phyloP scores from a whole-genome alignment of 2,888 invertebrate genomes.

The Sturmia bella region DNA sequence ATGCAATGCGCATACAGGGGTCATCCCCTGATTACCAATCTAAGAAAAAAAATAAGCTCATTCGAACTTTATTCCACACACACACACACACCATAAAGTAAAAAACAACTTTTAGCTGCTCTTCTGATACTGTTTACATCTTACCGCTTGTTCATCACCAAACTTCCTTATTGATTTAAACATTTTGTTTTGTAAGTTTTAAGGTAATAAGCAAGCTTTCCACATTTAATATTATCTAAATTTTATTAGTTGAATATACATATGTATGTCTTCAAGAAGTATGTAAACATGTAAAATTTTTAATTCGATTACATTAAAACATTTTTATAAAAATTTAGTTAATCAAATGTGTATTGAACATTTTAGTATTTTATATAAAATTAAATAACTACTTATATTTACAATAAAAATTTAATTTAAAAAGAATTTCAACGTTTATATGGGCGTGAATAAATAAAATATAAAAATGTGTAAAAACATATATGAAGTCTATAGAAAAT shows the following conservation, averaged over 20 bases:
- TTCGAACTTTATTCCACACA: too few relatives aligned
- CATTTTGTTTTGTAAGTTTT: too few relatives aligned
- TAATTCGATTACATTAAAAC: conserved; percentile 44
- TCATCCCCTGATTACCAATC: too few relatives aligned
- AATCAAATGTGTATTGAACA: conserved; percentile 36
- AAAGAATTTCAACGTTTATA: conserved; percentile 27
- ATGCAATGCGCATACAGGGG: too few relatives aligned
- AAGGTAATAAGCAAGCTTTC: background rate
- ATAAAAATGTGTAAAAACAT: background rate
- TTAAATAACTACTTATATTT: conserved; percentile 42
- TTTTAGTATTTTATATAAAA: conserved; percentile 44
- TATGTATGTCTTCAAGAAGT: background rate
- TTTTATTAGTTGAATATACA: conserved; percentile 52
- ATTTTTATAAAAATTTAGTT: conserved; percentile 42
- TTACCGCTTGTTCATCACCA: too few relatives aligned
- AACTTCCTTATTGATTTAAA: too few relatives aligned
- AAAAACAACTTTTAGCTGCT: too few relatives aligned
- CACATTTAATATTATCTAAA: conserved; percentile 58
- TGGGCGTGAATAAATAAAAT: conserved; percentile 30
- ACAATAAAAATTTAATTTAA: conserved; percentile 36
- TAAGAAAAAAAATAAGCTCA: too few relatives aligned
- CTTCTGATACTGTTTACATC: too few relatives aligned
- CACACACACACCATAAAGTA: too few relatives aligned
- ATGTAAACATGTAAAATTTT: conserved; percentile 9
- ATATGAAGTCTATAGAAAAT: conserved; percentile 6